Evolutionary conservation across 2,113 vertebrate species (phyloP), one percentile per base, ranked within the genome.

Genomic region (Puma concolor): DNA sequence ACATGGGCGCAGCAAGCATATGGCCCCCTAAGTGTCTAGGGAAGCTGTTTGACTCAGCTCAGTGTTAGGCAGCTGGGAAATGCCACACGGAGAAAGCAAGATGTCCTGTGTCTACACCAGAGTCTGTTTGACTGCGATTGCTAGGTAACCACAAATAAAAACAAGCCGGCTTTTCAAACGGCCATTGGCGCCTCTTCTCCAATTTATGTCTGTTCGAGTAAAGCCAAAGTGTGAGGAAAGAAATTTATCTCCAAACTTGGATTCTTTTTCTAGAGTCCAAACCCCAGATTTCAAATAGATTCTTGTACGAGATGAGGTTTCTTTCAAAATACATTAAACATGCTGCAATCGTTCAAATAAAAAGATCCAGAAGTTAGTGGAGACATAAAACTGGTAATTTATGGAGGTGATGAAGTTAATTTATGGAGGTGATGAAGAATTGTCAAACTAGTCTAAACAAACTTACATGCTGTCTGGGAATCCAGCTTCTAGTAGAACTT

Each of bases 31-130:
- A 4, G 2, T 19, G 1, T 50, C 50, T 33, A 16, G 41, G 29
- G 36, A 44, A 52, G 1, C 41, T 2, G 12, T 33, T 81, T n/a
- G 38, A 23, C 16, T n/a, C 15, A 38, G 33, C 33, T 25, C 33
- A 41, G 25, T 6, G 79, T 10, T 16, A 4, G 29, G 31, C 8
- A 5, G 38, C 17, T 5, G 33, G 10, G 63, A 69, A 31, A 52
- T 31, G 27, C 25, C 67, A 9, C 33, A 9, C 0, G 1, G 38
- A 14, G 38, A 14, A 14, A 13, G 17, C 29, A 12, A 72, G 33
- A 33, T 14, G 3, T 23, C 17, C 5, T 1, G 1, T 33, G 6
- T 63, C 23, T 5, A 29, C 17, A 29, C 1, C 15, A 6, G 38
- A 33, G 57, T 50, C 57, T 36, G 36, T 12, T 67, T 17, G 74